Percentiles rank a stretch among this genome's conserved stretches.
Conservation (phyloP, 2,113 vertebrate species). For the Microtus montanus region DNA sequence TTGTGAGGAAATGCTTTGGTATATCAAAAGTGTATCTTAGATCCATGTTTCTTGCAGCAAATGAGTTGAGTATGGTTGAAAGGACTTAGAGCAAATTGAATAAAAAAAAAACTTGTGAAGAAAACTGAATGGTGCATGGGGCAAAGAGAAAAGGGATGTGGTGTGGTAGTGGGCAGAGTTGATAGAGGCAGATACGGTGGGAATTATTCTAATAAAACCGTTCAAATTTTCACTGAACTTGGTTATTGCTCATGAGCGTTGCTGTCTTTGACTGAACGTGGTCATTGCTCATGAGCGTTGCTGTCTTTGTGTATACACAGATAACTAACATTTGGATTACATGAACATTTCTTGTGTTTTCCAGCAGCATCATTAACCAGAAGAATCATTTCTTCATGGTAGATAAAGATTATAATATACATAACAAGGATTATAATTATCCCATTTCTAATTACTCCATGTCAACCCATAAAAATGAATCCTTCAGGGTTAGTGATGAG, state of each 20-base stretch:
- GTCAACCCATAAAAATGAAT: constrained; percentile 42
- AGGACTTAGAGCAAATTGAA: not conserved
- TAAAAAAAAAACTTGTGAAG: not conserved
- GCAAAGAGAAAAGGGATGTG: not conserved
- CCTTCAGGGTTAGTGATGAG: constrained; percentile 16
- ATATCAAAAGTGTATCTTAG: not conserved
- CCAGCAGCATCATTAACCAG: constrained; percentile 34
- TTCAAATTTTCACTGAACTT: not conserved
- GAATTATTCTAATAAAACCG: constrained; percentile 33
- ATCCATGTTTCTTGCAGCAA: not conserved
- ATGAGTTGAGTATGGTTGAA: not conserved
- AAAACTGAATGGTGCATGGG: not conserved
- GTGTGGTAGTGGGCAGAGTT: not conserved
- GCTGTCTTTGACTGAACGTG: not conserved
- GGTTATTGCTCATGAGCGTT: not conserved
- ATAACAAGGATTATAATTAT: constrained; percentile 38
- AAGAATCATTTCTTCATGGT: constrained; percentile 14
- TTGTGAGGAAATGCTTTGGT: not conserved
- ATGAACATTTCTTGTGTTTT: not conserved
- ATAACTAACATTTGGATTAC: not conserved
- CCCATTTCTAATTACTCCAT: constrained; percentile 30
- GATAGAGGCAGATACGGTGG: not conserved
- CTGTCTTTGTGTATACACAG: not conserved
- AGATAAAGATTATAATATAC: constrained; percentile 33
- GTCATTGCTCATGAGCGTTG: not conserved